These are phyloP conservation scores for Siphlonurus alternatus DNA, from an alignment of 2,888 invertebrate species.

Conservation along the genomic window DNA sequence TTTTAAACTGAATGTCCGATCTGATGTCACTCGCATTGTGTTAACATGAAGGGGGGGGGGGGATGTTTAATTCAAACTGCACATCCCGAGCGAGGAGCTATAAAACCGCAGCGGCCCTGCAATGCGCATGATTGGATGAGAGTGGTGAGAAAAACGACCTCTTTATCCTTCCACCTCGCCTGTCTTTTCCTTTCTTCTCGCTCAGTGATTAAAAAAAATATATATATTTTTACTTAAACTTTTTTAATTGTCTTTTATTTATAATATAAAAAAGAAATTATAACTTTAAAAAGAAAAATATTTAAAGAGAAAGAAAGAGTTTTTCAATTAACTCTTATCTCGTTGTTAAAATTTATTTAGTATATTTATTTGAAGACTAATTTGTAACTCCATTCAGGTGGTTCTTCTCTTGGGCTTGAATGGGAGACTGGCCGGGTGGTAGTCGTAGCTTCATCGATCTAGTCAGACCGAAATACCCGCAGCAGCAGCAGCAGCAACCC, in stretches of 20 bases:
- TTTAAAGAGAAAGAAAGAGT: neutral
- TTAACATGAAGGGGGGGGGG: too few species aligned
- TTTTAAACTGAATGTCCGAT: too few species aligned
- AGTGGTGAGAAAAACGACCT: neutral
- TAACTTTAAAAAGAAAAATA: neutral
- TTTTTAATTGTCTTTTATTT: neutral
- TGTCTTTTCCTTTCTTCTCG: neutral
- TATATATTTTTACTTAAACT: neutral
- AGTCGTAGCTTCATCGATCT: too few species aligned
- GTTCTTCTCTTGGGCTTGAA: too few species aligned
- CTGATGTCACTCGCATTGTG: too few species aligned
- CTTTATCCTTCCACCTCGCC: neutral
- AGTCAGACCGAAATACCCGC: too few species aligned
- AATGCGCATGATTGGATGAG: neutral
- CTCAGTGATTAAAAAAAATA: neutral
- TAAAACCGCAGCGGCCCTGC: neutral
- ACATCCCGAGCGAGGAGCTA: neutral
- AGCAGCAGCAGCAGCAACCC: too few species aligned
- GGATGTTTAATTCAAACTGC: too few species aligned
- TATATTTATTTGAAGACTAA: too few species aligned
- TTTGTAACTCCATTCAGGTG: too few species aligned
- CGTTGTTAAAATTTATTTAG: too few species aligned
- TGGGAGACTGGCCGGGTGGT: too few species aligned
- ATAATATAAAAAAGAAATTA: neutral
- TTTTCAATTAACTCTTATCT: neutral